These are phyloP conservation scores for Hypsopygia costalis DNA, from an alignment of 2,888 invertebrate species.

Conservation along the genomic window DNA sequence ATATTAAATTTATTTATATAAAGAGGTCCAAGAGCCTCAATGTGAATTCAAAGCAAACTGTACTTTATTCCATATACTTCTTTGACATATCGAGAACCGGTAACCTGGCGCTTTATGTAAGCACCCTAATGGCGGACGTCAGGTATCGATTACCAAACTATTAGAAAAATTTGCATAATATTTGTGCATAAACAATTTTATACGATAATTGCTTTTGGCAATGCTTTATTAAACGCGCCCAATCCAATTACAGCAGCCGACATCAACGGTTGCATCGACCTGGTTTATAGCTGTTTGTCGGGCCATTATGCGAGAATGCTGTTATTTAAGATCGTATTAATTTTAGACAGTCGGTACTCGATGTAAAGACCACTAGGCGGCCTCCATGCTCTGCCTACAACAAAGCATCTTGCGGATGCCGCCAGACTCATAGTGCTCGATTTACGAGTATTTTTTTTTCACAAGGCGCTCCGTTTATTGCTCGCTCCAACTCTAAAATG, in stretches of 20 bases:
- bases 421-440: not conserved
- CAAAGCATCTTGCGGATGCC: conserved; percentile 52
- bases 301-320: conserved; percentile 36
- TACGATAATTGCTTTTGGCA: conserved; percentile 19
- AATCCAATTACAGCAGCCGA: not conserved
- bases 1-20: too few relatives aligned
- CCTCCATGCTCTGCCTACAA: conserved; percentile 44
- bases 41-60: too few relatives aligned
- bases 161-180: conserved; percentile 22
- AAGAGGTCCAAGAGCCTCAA: too few relatives aligned
- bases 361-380: conserved; percentile 62
- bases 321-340: conserved; percentile 29
- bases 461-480: not conserved
- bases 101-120: too few relatives aligned
- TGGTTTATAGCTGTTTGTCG: conserved; percentile 12
- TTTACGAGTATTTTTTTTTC: not conserved
- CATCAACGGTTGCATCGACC: not conserved
- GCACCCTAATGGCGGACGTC: too few relatives aligned
- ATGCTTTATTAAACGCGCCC: conserved; percentile 11
- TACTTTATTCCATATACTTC: too few relatives aligned
- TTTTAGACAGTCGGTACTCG: conserved; percentile 23
- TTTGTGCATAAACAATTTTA: not conserved
- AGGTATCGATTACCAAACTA: too few relatives aligned
- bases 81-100: too few relatives aligned
- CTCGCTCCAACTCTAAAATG: too few relatives aligned